Evolutionary conservation across 2,797 vertebrate species (phyloP), one percentile per base, ranked within the genome.

Genomic region (Danio tinwini): DNA sequence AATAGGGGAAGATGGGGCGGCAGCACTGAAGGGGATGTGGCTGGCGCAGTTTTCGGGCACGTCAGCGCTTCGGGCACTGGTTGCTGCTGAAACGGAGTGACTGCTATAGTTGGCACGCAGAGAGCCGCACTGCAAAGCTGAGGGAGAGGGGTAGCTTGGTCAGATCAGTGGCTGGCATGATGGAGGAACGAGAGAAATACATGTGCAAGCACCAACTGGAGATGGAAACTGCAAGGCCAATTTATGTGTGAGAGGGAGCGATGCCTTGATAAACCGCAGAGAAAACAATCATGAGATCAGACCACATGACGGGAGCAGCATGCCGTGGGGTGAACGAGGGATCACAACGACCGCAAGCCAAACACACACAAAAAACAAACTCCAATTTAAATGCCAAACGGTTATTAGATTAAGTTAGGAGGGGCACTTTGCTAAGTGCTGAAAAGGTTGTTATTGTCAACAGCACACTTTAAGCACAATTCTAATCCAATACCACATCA

Each of bases 201-300:
- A 90, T 93, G 92, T 88, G 93, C 88, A 91, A 91, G 90, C 91
- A 90, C 61, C 85, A 89, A 92, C 89, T 89, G 88, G 92, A 90
- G 92, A 92, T 90, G 93, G 91, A 94, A 93, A 93, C 92, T 93
- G 93, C 90, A 90, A 91, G 94, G 87, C 92, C 84, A 91, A 50
- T 68, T 76, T 67, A 42, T 10, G 63, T 55, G 78, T 55, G 65
- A 81, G 44, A 73, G 29, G 56, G 72, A 70, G 40, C 2, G 17
- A 13, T 53, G 45, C 52, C 56, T 80, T 67, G 70, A 80, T 79
- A 70, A 81, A 47, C 67, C 70, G 67, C n/a, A 50, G 63, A 39
- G 29, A 50, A 72, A 82, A 71, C 47, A 61, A 52, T 49, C 53
- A 78, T n/a, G 16, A 65, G 6, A 52, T 65, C 19, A 78, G 68